Evolutionary conservation across 2,113 vertebrate species (phyloP).

Genomic region (Hippocampus barbouri): DNA sequence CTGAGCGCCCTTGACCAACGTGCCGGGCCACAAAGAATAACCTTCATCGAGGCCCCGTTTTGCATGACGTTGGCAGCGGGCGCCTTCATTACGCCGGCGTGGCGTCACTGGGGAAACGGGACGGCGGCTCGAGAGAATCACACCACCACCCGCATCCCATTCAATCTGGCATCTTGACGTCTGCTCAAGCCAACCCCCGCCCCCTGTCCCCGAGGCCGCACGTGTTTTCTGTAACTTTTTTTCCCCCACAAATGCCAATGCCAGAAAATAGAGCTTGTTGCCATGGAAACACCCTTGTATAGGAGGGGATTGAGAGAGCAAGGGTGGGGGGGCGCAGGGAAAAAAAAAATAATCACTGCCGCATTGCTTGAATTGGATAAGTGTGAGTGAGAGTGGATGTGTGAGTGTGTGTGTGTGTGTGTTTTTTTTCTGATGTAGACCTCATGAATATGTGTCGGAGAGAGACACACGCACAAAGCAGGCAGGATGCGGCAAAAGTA

Average conservation of each 20-base stretch:
- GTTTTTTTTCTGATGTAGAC: constrained; percentile 28
- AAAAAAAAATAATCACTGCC: constrained; percentile 51
- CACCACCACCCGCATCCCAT: constrained; percentile 1
- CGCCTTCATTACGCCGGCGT: constrained; percentile 38
- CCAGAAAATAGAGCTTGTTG: constrained; percentile 76
- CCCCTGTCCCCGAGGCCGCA: constrained; percentile 54
- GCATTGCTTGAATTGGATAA: constrained; percentile 70
- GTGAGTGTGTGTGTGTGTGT: background rate
- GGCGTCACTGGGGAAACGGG: constrained; percentile 31
- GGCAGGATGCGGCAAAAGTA: background rate
- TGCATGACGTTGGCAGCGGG: constrained; percentile 50
- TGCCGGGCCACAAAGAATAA: constrained; percentile 36
- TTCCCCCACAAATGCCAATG: constrained; percentile 58
- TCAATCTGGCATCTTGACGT: constrained; percentile 24
- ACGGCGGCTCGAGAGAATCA: constrained; percentile 13
- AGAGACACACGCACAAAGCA: constrained; percentile 9
- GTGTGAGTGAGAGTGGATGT: constrained; percentile 42
- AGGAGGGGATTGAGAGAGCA: constrained; percentile 25
- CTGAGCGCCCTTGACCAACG: constrained; percentile 49
- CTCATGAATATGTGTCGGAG: constrained; percentile 35
- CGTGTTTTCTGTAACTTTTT: constrained; percentile 73
- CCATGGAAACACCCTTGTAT: constrained; percentile 74
- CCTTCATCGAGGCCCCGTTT: constrained; percentile 16
- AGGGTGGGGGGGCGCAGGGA: constrained; percentile 1
- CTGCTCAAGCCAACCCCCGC: constrained; percentile 18